Evolutionary conservation across 2,113 vertebrate genomes (phyloP).

Genomic region (mouse (Mus musculus)): GRCm39 chr16:89817501-89818000

Average conservation of each 20-base stretch:
- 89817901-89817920: neutral
- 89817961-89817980: neutral
- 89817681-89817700: neutral
- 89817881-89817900: neutral
- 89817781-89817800: rapidly evolving
- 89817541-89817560: neutral
- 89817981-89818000: neutral
- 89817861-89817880: neutral
- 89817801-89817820: neutral
- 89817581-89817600: neutral
- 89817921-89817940: neutral
- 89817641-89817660: neutral
- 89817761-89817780: neutral
- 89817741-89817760: neutral
- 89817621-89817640: neutral
- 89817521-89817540: neutral
- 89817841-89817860: no score
- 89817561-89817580: neutral
- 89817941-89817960: neutral
- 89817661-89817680: neutral
- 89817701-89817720: neutral
- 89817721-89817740: neutral
- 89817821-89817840: neutral
- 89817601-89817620: neutral
- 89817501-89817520: neutral